Base-by-base conservation (phyloP, 53 echinoderm and acorn worm species). In the Echinometra lucunter region DNA sequence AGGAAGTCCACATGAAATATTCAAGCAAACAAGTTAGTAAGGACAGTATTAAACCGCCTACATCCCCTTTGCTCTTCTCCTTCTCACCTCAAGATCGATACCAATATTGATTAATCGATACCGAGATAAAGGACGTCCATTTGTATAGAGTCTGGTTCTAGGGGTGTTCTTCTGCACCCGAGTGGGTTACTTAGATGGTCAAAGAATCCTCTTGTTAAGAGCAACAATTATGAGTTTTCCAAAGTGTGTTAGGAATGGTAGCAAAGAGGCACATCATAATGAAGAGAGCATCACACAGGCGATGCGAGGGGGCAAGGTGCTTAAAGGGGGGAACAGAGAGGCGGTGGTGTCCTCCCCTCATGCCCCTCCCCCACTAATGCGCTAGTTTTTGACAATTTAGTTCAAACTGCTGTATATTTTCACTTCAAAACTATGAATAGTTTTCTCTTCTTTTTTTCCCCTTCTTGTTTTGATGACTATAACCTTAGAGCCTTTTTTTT, bases 1-100 rank as follows among this genome's bases (percentile, higher is more conserved):
- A 49, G 92, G 92, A 92, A 92, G 92, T 92, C 38, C 78, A 17
- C 92, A 92, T 92, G 78, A 92, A 92, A 92, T 92, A 92, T 92
- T 92, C 28, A 92, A 30, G 92, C 34, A 74, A 78, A 66, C 78
- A 92, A 78, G 53, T 91, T 45, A 91, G 66, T 44, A 63, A 91
- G 66, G 66, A 91, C 45, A 69, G 91, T 28, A 91, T 45, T 45
- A 69, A 66, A 44, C 69, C 91, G 91, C 69, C 66, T 69, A 40
- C 37, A 40, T 66, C 42, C 66, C 17, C 66, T 58, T 37, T 57
- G 34, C 57, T 27, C 90, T 90, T 66, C 66, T 66, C 91, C 7
- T 91, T 27, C 47, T 30, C 6, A 45, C 91, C 45, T 27, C 44
- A 19, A 72, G 34, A 92, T 92, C 92, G 92, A 92, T 92, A 78